Conservation (phyloP, 2,113 vertebrate genomes). For the Echinops telfairi region DNA sequence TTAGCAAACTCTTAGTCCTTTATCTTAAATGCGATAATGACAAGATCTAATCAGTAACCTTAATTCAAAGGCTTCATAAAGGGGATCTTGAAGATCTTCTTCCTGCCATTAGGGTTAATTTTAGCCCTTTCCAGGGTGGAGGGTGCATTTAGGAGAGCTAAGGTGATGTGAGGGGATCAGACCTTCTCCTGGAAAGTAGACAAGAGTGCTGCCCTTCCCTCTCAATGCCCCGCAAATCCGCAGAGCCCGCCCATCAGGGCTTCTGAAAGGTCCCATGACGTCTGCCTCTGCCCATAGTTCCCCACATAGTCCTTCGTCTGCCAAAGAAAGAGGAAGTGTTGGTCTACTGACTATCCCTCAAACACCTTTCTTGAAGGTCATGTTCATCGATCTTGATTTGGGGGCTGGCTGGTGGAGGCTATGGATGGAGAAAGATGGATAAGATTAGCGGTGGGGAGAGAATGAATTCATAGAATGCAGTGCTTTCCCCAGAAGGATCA, state of each 20-base stretch:
- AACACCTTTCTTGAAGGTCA: background rate
- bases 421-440: accelerated
- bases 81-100: slow-evolving; percentile 29
- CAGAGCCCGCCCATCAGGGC: background rate
- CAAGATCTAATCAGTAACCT: too few relatives aligned
- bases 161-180: background rate
- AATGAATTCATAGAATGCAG: slow-evolving; percentile 24
- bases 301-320: background rate
- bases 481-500: background rate
- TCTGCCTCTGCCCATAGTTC: background rate
- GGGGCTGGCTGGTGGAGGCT: accelerated
- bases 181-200: background rate
- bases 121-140: too few relatives aligned
- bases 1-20: too few relatives aligned
- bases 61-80: background rate
- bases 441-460: background rate
- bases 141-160: background rate
- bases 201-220: background rate
- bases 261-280: background rate
- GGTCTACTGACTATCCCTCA: background rate
- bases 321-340: background rate
- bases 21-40: too few relatives aligned
- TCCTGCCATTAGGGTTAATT: background rate
- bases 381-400: background rate
- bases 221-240: background rate